Conservation (phyloP, 2,888 invertebrate genomes). For the Gymnoscelis rufifasciata region DNA sequence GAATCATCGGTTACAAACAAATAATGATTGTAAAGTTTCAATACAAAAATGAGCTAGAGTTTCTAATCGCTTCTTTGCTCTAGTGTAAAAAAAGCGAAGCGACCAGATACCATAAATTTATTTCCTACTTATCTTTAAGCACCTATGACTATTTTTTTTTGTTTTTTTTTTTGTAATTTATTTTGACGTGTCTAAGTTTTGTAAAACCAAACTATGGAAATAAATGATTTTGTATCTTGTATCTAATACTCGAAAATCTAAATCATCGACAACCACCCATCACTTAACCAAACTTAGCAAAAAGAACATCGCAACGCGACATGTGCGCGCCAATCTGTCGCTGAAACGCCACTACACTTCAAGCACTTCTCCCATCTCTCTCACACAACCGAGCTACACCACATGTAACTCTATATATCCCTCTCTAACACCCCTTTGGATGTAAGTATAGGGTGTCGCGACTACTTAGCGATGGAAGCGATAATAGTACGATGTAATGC, state of each 20-base stretch:
- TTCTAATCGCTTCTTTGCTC: no score
- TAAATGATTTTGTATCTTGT: no score
- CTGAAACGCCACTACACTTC: conserved; percentile 60
- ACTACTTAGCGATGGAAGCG: conserved; percentile 64
- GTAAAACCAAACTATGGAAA: no score
- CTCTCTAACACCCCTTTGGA: conserved; percentile 42
- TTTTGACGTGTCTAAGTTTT: no score
- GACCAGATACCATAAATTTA: no score
- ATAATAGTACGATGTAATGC: conserved; percentile 62
- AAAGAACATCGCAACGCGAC: conserved; percentile 76
- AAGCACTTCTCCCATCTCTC: conserved; percentile 41
- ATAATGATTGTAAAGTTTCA: no score
- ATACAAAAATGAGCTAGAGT: no score
- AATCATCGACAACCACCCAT: conserved; percentile 29
- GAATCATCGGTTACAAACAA: no score
- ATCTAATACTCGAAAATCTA: neutral
- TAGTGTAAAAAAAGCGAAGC: no score
- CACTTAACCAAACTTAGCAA: conserved; percentile 52
- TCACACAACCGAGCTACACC: conserved; percentile 21
- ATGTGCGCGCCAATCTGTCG: conserved; percentile 79
- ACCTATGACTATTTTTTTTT: no score
- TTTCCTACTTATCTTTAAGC: no score
- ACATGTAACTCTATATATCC: conserved; percentile 26
- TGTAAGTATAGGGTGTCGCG: conserved; percentile 43
- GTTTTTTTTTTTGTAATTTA: no score